Percentiles rank a stretch among this genome's conserved stretches.
These are phyloP conservation scores for Patella depressa DNA, from an alignment of 2,888 invertebrate genomes.

Conservation along the genomic window DNA sequence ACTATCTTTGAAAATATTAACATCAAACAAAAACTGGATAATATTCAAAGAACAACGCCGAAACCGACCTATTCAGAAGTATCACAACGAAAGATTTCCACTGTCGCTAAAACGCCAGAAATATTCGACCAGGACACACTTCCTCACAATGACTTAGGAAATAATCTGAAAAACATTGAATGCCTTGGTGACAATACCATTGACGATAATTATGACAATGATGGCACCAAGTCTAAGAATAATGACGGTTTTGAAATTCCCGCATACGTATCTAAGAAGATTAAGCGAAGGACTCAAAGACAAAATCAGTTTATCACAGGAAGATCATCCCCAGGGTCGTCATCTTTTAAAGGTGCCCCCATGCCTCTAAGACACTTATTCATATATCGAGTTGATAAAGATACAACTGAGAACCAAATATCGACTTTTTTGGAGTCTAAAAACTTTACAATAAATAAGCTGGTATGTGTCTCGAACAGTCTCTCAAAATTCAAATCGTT, in stretches of 20 bases:
- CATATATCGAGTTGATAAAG: background rate
- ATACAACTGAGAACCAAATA: slow-evolving; percentile 1
- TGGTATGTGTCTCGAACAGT: background rate
- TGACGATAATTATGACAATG: background rate
- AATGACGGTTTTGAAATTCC: background rate
- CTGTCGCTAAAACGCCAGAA: background rate
- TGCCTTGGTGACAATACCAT: background rate
- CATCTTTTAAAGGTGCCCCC: background rate
- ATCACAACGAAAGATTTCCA: background rate
- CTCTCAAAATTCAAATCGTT: background rate
- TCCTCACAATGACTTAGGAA: background rate
- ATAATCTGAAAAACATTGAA: background rate
- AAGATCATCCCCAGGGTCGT: background rate
- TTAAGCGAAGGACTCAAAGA: background rate
- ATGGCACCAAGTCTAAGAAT: background rate
- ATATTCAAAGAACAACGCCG: background rate
- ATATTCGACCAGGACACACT: background rate
- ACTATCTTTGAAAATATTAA: background rate
- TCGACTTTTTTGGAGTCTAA: background rate
- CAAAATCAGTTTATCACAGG: background rate
- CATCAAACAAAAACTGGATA: background rate
- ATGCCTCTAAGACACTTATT: background rate
- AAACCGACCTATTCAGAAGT: background rate
- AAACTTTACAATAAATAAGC: background rate
- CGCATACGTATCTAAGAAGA: background rate